These are phyloP conservation scores for Bombyx huttoni DNA, from an alignment of 2,888 invertebrate genomes.

Conservation along the genomic window DNA sequence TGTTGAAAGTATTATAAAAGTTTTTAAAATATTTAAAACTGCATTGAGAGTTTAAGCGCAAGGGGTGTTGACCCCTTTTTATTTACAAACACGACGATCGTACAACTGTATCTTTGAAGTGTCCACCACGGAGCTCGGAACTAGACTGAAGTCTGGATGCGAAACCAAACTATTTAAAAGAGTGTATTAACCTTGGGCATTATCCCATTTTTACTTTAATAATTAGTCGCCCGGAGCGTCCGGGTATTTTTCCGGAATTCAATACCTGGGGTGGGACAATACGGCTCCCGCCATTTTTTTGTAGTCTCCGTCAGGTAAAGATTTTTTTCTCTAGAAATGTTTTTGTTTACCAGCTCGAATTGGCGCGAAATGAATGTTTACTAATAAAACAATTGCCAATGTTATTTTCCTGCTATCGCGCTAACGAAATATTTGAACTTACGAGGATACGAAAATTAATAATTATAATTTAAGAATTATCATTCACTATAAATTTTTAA, in stretches of 20 bases:
- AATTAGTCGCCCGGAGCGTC: conserved; percentile 33
- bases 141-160: conserved; percentile 63
- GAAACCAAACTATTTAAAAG: conserved; percentile 56
- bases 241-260: conserved; percentile 26
- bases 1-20: conserved; percentile 7
- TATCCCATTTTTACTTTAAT: conserved; percentile 42
- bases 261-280: conserved; percentile 24
- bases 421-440: conserved; percentile 1
- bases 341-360: conserved; percentile 54
- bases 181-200: conserved; percentile 54
- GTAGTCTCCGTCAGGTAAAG: conserved; percentile 34
- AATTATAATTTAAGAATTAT: too few relatives aligned
- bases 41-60: conserved; percentile 4
- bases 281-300: conserved; percentile 30
- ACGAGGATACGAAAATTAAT: too few relatives aligned
- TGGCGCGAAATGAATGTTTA: conserved; percentile 65
- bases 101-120: conserved; percentile 28
- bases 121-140: conserved; percentile 50
- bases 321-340: conserved; percentile 32
- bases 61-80: conserved; percentile 35
- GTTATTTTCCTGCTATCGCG: conserved; percentile 40
- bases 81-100: conserved; percentile 47
- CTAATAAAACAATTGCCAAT: conserved; percentile 41
- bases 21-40: conserved; percentile 3
- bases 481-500: too few relatives aligned